phyloP scores from a whole-genome alignment of 2,797 vertebrate species.

The Mormyrus hasselquistii region DNA sequence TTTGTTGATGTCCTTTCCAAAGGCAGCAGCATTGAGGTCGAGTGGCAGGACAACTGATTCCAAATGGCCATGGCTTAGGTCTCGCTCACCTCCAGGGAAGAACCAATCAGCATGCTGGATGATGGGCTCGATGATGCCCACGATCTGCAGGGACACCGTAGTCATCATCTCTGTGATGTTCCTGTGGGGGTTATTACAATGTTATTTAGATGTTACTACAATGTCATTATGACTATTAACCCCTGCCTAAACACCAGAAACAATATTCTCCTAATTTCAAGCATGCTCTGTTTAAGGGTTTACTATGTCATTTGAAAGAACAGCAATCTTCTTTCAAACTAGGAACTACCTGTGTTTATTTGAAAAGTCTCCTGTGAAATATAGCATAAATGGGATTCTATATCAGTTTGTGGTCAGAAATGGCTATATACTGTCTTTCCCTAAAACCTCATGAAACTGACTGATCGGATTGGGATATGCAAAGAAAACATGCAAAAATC shows the following conservation, averaged over 20 bases:
- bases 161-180: conserved; percentile 99
- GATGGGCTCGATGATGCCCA: conserved; percentile 90
- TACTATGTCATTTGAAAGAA: background rate
- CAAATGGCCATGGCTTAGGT: background rate
- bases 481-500: background rate
- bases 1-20: background rate
- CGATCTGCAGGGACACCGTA: conserved; percentile 91
- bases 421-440: background rate
- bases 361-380: background rate
- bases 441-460: background rate
- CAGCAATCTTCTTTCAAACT: background rate
- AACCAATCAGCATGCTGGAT: conserved; percentile 98
- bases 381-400: background rate
- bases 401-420: background rate
- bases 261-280: background rate
- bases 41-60: background rate
- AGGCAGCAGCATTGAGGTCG: too few species aligned
- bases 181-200: conserved; percentile 51
- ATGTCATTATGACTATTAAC: background rate
- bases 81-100: conserved; percentile 84
- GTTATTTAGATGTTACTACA: background rate
- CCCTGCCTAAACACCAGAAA: background rate
- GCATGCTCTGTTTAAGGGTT: background rate
- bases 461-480: background rate
- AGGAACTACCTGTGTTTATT: background rate